phyloP scores from a whole-genome alignment of 2,888 invertebrate genomes.

The Nephrotoma appendiculata region DNA sequence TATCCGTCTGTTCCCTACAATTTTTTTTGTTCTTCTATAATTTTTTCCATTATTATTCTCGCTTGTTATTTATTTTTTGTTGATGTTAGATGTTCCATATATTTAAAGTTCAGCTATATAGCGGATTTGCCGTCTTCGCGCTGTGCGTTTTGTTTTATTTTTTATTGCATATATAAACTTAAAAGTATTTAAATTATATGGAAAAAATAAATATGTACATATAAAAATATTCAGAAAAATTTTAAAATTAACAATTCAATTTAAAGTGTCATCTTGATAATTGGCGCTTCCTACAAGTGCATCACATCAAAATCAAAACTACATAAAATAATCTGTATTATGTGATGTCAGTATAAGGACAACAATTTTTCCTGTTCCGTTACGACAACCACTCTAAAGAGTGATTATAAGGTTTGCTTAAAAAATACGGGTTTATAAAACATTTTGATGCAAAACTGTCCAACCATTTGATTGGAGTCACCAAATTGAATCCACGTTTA shows the following conservation, averaged over 20 bases:
- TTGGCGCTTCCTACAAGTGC: background rate
- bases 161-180: background rate
- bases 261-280: background rate
- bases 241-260: background rate
- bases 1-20: background rate
- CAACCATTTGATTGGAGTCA: no score
- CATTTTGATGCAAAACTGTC: no score
- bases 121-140: background rate
- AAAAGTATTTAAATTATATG: background rate
- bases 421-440: no score
- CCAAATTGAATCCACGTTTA: no score
- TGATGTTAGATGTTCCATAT: background rate
- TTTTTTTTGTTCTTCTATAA: background rate
- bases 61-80: background rate
- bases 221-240: background rate
- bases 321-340: no score
- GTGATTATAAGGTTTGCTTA: no score
- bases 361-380: no score
- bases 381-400: no score
- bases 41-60: background rate
- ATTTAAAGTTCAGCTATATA: background rate
- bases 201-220: background rate
- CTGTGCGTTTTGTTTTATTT: background rate
- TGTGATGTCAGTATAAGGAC: no score
- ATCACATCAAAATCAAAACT: no score